Evolutionary conservation across 2,113 vertebrate genomes (phyloP).

Genomic region (Etheostoma spectabile): DNA sequence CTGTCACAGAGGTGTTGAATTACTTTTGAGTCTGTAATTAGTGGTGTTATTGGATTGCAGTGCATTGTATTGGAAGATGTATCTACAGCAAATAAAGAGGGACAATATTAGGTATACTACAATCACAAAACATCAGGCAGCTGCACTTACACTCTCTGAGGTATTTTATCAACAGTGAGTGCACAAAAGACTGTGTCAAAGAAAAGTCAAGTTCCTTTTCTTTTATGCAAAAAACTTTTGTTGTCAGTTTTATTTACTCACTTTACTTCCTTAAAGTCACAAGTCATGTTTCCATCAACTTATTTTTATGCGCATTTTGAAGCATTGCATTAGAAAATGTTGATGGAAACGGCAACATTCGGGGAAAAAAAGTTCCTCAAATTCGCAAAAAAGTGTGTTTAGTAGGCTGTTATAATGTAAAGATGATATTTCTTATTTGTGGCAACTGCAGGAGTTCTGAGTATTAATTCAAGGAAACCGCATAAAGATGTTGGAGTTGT

Average conservation of each 20-base stretch:
- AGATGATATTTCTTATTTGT: not conserved
- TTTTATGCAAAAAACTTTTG: not conserved
- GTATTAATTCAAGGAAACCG: not conserved
- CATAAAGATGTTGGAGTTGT: not conserved
- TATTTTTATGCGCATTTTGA: too few relatives aligned
- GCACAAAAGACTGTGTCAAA: not conserved
- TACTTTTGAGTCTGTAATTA: not conserved
- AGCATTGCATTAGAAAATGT: too few relatives aligned
- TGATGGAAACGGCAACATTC: too few relatives aligned
- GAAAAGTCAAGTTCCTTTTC: not conserved
- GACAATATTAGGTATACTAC: too few relatives aligned
- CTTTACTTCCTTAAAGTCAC: not conserved
- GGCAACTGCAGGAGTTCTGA: not conserved
- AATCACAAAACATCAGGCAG: too few relatives aligned
- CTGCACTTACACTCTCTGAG: too few relatives aligned
- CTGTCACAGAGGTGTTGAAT: not conserved
- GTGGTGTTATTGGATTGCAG: not conserved
- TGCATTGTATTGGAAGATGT: not conserved
- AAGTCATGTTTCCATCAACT: too few relatives aligned
- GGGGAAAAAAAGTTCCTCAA: too few relatives aligned
- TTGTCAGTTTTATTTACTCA: not conserved
- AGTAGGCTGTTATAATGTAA: not conserved
- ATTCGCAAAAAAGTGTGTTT: too few relatives aligned
- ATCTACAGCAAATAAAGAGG: not conserved
- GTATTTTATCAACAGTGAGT: not conserved